Percentiles rank a stretch among this genome's conserved stretches.
Conservation (phyloP, 2,797 vertebrate genomes). For the Spheniscus humboldti region DNA sequence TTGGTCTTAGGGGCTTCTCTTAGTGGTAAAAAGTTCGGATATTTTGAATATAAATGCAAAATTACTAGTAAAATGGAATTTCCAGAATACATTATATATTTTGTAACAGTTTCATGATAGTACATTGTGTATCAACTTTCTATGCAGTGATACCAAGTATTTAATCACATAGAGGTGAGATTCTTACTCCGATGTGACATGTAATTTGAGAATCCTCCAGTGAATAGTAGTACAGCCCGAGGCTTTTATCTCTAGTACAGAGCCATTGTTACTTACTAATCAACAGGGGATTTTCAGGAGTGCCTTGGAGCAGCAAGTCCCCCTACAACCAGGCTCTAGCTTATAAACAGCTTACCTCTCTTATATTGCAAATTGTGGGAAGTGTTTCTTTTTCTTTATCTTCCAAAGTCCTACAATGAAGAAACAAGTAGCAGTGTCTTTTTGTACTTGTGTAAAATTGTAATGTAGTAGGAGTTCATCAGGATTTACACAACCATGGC, state of each 20-base stretch:
- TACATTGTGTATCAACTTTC: background rate
- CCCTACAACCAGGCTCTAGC: conserved; percentile 2
- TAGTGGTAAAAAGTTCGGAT: background rate
- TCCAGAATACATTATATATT: background rate
- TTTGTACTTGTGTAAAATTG: background rate
- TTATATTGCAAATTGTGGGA: background rate
- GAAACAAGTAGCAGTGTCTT: background rate
- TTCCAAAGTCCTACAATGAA: background rate
- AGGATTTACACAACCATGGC: background rate
- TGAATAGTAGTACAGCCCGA: background rate
- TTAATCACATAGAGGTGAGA: background rate
- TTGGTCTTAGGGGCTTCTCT: background rate
- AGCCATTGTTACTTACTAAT: background rate
- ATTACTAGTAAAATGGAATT: background rate
- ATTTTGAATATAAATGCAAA: background rate
- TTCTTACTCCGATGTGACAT: background rate
- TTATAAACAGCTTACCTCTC: background rate
- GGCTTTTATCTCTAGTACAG: background rate
- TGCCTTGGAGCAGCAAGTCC: conserved; percentile 37
- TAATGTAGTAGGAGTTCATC: background rate
- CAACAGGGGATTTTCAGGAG: background rate
- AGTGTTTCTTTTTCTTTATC: background rate
- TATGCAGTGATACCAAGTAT: background rate
- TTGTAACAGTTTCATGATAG: background rate
- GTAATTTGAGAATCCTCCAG: background rate